phyloP scores from a whole-genome alignment of 2,888 invertebrate species.

The Linnaemya vulpina region DNA sequence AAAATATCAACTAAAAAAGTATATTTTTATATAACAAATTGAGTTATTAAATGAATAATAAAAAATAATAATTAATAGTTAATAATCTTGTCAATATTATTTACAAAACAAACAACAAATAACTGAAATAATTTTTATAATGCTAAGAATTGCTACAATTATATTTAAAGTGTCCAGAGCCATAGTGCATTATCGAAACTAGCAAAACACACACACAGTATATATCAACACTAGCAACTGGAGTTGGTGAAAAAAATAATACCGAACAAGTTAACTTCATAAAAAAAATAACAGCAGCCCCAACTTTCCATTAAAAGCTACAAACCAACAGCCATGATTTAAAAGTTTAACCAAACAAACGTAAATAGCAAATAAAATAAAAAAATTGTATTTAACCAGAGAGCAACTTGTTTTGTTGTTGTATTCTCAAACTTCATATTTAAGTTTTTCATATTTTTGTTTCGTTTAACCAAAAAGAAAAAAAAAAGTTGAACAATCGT shows the following conservation, averaged over 20 bases:
- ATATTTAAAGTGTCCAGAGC: background rate
- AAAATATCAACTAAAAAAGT: no score
- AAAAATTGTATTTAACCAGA: slow-evolving; percentile 36
- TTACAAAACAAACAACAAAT: no score
- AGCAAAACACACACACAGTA: background rate
- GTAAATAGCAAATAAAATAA: slow-evolving; percentile 23
- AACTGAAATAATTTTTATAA: no score
- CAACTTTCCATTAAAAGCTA: slow-evolving; percentile 6
- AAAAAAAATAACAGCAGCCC: slow-evolving; percentile 23
- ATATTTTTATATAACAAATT: no score
- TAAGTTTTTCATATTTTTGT: slow-evolving; percentile 7
- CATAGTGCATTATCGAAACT: slow-evolving; percentile 10
- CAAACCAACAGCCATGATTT: slow-evolving; percentile 57
- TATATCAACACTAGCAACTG: slow-evolving; percentile 2
- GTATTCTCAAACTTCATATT: background rate
- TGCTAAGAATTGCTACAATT: background rate
- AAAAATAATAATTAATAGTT: no score
- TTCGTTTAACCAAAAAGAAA: background rate
- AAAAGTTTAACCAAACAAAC: slow-evolving; percentile 58
- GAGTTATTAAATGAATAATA: no score
- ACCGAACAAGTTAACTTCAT: slow-evolving; percentile 10
- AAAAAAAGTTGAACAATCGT: background rate
- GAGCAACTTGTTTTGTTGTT: slow-evolving; percentile 15
- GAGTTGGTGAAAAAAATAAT: slow-evolving; percentile 29
- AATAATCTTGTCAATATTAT: no score